phyloP scores from a whole-genome alignment of 2,797 vertebrate species.

The Cephalopachus bancanus region DNA sequence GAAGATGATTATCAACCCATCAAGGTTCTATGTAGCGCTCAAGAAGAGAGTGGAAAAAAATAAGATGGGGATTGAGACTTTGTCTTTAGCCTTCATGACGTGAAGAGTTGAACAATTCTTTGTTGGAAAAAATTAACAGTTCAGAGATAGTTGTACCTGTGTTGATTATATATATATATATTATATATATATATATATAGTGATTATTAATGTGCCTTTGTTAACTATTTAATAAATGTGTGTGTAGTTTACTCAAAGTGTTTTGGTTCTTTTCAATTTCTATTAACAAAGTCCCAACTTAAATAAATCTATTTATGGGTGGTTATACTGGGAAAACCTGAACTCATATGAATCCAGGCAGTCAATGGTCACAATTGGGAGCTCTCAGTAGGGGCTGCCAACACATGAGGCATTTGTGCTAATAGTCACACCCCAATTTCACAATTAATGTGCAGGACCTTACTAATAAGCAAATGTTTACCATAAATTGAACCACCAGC shows the following conservation, averaged over 20 bases:
- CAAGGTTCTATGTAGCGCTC: background rate
- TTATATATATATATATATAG: background rate
- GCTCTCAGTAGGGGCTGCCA: background rate
- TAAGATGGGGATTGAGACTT: background rate
- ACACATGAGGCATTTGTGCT: constrained; percentile 5
- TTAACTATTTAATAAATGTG: constrained; percentile 74
- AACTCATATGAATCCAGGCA: background rate
- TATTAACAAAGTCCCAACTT: background rate
- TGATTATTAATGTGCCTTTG: constrained; percentile 71
- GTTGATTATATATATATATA: constrained; percentile 50
- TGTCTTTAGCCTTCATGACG: constrained; percentile 15
- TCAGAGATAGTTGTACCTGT: constrained; percentile 55
- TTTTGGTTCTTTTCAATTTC: constrained; percentile 47
- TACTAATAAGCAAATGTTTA: constrained; percentile 12
- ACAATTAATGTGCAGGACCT: background rate
- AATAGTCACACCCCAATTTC: background rate
- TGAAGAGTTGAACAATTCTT: constrained; percentile 42
- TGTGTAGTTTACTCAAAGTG: constrained; percentile 51
- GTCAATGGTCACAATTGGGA: background rate
- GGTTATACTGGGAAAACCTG: background rate
- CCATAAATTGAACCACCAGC: background rate
- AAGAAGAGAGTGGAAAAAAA: background rate
- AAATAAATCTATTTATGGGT: constrained; percentile 17
- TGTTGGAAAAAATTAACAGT: constrained; percentile 49
- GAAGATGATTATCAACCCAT: background rate